Conservation (phyloP, 2,797 vertebrate genomes). For the Sebastes minor region DNA sequence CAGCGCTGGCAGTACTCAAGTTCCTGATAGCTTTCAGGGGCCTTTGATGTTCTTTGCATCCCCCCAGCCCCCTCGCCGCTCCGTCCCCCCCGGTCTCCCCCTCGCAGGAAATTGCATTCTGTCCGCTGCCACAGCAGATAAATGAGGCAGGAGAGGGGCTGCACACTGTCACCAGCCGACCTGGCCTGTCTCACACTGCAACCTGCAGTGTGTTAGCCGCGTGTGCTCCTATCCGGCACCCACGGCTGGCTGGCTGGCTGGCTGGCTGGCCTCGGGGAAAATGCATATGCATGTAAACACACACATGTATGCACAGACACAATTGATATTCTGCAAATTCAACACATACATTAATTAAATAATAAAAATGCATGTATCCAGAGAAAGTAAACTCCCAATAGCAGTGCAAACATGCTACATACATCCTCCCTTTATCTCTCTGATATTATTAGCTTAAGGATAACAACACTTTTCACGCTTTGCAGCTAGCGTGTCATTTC, state of each 20-base stretch:
- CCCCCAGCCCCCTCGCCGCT: conserved; percentile 57
- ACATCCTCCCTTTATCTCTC: neutral
- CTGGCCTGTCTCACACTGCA: conserved; percentile 79
- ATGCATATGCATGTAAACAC: conserved; percentile 16
- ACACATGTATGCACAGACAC: neutral
- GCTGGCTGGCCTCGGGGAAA: conserved; percentile 28
- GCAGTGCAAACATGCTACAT: neutral
- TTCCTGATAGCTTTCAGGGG: conserved; percentile 73
- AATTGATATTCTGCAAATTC: neutral
- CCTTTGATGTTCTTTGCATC: conserved; percentile 84
- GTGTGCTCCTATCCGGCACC: conserved; percentile 66
- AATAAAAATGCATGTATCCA: neutral
- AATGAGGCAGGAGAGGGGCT: conserved; percentile 81
- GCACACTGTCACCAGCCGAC: conserved; percentile 77
- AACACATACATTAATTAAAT: neutral
- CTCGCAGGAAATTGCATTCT: conserved; percentile 84
- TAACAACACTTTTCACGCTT: conserved; percentile 40
- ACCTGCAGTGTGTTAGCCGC: conserved; percentile 77
- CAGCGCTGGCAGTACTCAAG: conserved; percentile 82
- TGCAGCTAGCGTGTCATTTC: conserved; percentile 58
- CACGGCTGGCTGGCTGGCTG: conserved; percentile 27
- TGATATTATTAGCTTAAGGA: conserved; percentile 25
- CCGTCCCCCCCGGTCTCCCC: conserved; percentile 69
- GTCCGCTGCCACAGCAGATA: conserved; percentile 82
- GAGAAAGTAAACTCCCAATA: neutral